Base-by-base conservation (phyloP, 2,888 invertebrate species). In the Osmoderma eremita region DNA sequence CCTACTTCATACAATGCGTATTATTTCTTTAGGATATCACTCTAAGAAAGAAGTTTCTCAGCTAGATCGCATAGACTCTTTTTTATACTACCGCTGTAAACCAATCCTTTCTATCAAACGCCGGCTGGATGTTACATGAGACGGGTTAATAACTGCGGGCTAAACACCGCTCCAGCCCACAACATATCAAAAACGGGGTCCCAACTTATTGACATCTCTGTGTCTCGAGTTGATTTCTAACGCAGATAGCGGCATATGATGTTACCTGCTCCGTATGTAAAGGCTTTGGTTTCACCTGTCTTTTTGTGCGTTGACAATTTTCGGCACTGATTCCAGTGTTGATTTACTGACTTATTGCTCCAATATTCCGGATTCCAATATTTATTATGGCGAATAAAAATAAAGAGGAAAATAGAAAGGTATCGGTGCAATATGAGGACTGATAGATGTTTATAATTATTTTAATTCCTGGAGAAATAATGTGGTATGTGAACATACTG, bases 121-220 rank as follows among this genome's bases (percentile, higher is more conserved):
- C 51, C 10, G 30, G 30, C 30, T 15, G 53, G 62, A 63, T 62
- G 67, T 63, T 68, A 70, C 63, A 70, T 67, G 71, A 72, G 71
- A 72, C 68, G 72, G 71, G 71, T 70, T 72, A 68, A 71, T 71
- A 72, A 72, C 70, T 67, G 45, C 53, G 56, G 67, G 67, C 70
- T 63, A 63, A 68, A 64, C 54, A 53, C 67, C 63, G 50, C 53
- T 63, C 67, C 63, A 67, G 63, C 68, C 64, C 69, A 67, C 70
- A 67, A 68, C 66, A 66, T 70, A 71, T 72, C 72, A 72, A 73
- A 73, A 71, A 67, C 70, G 67, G 39, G 63, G 39, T 65, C 69
- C 72, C 79, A 80, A 78, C 81, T 82, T 82, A 81, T 81, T 81
- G 81, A 82, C 81, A 79, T 81, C 80, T 80, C 79, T 77, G 75